phyloP scores from a whole-genome alignment of 2,888 invertebrate genomes.

The Rutpela maculata region DNA sequence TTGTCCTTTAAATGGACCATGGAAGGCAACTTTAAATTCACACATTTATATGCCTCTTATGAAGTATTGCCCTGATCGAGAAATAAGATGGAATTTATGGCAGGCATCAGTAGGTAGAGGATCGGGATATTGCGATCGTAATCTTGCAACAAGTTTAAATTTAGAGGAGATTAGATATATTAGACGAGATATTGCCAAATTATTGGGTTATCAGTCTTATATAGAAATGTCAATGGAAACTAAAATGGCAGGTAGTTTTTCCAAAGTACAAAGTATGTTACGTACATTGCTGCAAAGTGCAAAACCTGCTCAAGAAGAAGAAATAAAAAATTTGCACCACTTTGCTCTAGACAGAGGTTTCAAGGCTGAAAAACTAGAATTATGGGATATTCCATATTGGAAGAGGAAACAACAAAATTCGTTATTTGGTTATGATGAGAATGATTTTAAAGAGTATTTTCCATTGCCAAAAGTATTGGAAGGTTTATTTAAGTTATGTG shows the following conservation, averaged over 20 bases:
- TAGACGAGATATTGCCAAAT: constrained; percentile 83
- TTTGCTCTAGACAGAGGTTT: constrained; percentile 87
- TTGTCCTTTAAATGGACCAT: constrained; percentile 84
- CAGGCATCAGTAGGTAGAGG: constrained; percentile 84
- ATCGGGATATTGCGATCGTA: constrained; percentile 80
- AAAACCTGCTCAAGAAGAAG: constrained; percentile 84
- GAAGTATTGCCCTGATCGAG: constrained; percentile 89
- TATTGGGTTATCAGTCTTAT: constrained; percentile 87
- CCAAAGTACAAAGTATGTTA: constrained; percentile 80
- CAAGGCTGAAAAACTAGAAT: constrained; percentile 77
- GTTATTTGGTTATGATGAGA: constrained; percentile 82
- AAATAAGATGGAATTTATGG: constrained; percentile 90
- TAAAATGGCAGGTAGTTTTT: constrained; percentile 88
- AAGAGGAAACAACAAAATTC: constrained; percentile 83
- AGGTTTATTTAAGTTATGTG: constrained; percentile 85
- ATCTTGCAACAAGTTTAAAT: constrained; percentile 82
- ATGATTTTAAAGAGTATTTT: constrained; percentile 86
- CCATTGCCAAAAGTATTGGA: constrained; percentile 87
- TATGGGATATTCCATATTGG: constrained; percentile 94
- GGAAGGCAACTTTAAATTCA: constrained; percentile 87
- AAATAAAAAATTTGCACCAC: constrained; percentile 82
- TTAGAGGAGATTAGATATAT: constrained; percentile 86
- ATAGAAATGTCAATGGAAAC: constrained; percentile 94
- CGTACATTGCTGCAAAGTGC: constrained; percentile 82
- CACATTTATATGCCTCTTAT: constrained; percentile 85